Percentiles rank a stretch among this genome's conserved stretches.
phyloP scores from a whole-genome alignment of 2,888 invertebrate genomes.

The Zygaena filipendulae region DNA sequence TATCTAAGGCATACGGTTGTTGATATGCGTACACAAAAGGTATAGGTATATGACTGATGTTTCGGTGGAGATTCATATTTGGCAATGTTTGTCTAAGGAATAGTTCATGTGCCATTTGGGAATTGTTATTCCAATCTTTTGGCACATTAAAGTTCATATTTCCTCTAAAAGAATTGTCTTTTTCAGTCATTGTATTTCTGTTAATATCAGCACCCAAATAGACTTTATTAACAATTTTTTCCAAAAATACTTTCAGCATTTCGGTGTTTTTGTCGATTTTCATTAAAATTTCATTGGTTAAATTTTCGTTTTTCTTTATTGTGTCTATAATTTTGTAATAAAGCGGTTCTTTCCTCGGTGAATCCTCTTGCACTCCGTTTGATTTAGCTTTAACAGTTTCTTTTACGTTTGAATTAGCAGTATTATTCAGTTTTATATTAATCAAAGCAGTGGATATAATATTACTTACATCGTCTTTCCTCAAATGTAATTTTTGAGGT shows the following conservation, averaged over 20 bases:
- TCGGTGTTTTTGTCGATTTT: conserved; percentile 45
- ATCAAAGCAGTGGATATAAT: conserved; percentile 13
- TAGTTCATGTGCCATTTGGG: conserved; percentile 3
- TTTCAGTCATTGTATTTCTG: too few species aligned
- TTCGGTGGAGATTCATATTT: conserved; percentile 14
- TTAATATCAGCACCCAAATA: neutral
- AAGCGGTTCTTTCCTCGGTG: conserved; percentile 16
- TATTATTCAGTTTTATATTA: conserved; percentile 8
- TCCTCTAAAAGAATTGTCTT: too few species aligned
- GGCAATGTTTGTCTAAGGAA: conserved; percentile 11
- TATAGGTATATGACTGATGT: conserved; percentile 21
- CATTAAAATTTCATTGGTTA: conserved; percentile 38
- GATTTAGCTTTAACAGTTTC: conserved; percentile 1
- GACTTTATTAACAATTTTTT: conserved; percentile 12
- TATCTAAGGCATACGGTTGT: conserved; percentile 17
- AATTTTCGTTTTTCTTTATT: conserved; percentile 33
- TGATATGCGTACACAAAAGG: conserved; percentile 34
- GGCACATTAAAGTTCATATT: conserved; percentile 2
- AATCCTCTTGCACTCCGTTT: conserved; percentile 13
- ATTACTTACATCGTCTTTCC: conserved; percentile 18
- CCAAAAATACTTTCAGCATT: conserved; percentile 32
- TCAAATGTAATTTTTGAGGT: conserved; percentile 16
- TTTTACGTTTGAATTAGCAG: conserved; percentile 3
- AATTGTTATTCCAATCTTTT: conserved; percentile 9
- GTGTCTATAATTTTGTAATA: conserved; percentile 25